Base-by-base conservation (phyloP, 2,888 invertebrate species). In the Lordiphosa fenestrarum region DNA sequence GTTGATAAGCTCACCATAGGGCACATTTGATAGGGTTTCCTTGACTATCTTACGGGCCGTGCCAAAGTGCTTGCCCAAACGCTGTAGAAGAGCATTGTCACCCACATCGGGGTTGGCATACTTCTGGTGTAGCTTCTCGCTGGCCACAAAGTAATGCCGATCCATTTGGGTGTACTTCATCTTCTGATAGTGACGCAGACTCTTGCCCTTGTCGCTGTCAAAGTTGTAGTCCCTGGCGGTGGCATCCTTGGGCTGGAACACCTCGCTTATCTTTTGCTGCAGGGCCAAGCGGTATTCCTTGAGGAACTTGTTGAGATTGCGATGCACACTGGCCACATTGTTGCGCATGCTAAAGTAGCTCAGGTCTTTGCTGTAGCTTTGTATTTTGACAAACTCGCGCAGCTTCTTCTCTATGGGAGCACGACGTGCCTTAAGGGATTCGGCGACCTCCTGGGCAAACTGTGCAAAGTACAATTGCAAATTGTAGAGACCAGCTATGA, bases 321-420 rank as follows among this genome's bases (percentile, higher is more conserved):
- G 93, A 86, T 98, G 98, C 0, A 96, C 95, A 84, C 96, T 96
- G 38, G 95, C 94, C 0, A 97, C 94, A 0, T 96, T 95, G 71
- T 95, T 95, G 74, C 95, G 96, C 53, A 99, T 94, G 33, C 97
- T 94, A 93, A 96, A 98, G 87, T 98, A 97, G 83, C 95, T 98
- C 10, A 96, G 92, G 85, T 99, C 98, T 82, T 96, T 94, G 81
- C 95, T 96, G 95, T 98, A 99, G 37, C 96, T 92, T 49, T 95
- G 95, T 53, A 99, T 98, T 89, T 98, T 98, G 0, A 99, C 95
- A 86, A 96, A 97, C 73, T 98, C 98, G 71, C 94, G 94, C 9
- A 99, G 89, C 87, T 97, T 95, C 90, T 96, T 97, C 85, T 98
- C 98, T 61, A 98, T 95, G 0, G 98, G 97, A 0, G 92, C 88